Evolutionary conservation across 2,888 invertebrate genomes (phyloP), one percentile per base, ranked within the genome.

Genomic region (Tipula helvola): DNA sequence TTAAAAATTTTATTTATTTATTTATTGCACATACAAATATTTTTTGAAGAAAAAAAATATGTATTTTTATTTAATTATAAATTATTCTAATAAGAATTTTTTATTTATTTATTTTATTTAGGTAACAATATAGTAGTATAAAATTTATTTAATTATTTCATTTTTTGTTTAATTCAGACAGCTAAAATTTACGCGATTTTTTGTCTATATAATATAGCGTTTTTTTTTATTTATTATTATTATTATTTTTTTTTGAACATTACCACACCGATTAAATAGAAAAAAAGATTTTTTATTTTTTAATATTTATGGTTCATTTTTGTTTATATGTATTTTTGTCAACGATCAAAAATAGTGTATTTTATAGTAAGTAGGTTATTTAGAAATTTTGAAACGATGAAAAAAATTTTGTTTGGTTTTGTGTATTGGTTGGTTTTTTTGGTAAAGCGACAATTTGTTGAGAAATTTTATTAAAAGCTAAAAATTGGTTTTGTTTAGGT

Each of bases 1-100:
- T 85, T 42, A 41, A 85, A 85, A 42, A 42, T 18, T 85, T 85
- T n/a, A 42, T 42, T 85, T 85, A 85, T 39, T 42, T 18, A 85
- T 42, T 85, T 85, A 85, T 85, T 85, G 85, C 85, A 85, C 85
- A 85, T 42, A 85, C 41, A 85, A 85, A 85, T 85, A 42, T 85
- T 85, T 42, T 42, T 42, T 85, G 18, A 85, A 84, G 84, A 84
- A 39, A 28, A 71, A 71, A 71, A 71, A 71, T 71, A 71, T 71
- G 71, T 71, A 71, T 71, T 71, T 85, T 71, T 85, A 85, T 39
- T 85, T 85, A 18, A 42, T 52, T 52, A 71, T 71, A 71, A n/a
- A 71, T 71, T 71, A 71, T 71, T 71, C 71, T 71, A 71, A 71
- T 10, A 71, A 71, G 71, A 71, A 71, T 71, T 57, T n/a, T 47